Conservation (phyloP, 2,797 vertebrate genomes). For the Fringilla coelebs region DNA sequence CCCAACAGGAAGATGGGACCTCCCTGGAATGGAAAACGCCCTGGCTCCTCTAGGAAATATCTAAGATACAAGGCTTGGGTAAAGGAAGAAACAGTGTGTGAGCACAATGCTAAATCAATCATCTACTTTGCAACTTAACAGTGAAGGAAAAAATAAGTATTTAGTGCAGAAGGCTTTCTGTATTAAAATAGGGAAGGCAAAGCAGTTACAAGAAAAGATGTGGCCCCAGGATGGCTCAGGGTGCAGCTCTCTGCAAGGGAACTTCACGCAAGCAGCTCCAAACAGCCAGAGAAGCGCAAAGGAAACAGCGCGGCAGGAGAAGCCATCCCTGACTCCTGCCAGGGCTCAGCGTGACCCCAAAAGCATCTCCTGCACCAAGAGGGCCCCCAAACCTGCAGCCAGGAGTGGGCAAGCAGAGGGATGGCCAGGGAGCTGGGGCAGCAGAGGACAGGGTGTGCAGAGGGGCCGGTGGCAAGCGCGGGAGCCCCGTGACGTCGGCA, state of each 20-base stretch:
- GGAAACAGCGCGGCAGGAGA: not conserved
- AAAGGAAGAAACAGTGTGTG: not conserved
- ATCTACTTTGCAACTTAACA: not conserved
- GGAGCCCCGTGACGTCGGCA: constrained; percentile 6
- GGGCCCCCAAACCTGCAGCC: not conserved
- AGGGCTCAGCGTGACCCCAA: not conserved
- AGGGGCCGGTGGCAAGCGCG: not conserved
- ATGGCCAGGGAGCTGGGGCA: not conserved
- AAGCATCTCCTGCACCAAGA: not conserved
- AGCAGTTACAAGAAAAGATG: not conserved
- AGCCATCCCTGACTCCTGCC: not conserved
- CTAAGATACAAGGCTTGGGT: not conserved
- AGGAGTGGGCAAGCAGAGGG: constrained; percentile 3
- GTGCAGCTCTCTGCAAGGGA: not conserved
- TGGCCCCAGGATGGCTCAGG: not conserved
- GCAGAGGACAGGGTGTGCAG: not conserved
- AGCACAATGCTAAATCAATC: not conserved
- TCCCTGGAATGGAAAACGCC: not conserved
- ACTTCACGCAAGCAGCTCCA: not conserved
- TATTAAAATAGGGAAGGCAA: not conserved
- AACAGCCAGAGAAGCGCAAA: not conserved
- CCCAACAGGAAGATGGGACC: constrained; percentile 8
- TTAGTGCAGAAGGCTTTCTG: not conserved
- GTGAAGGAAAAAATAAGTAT: not conserved
- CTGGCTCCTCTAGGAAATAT: not conserved